These are phyloP conservation scores for Lasiommata megera DNA, from an alignment of 2,888 invertebrate species.

Conservation along the genomic window DNA sequence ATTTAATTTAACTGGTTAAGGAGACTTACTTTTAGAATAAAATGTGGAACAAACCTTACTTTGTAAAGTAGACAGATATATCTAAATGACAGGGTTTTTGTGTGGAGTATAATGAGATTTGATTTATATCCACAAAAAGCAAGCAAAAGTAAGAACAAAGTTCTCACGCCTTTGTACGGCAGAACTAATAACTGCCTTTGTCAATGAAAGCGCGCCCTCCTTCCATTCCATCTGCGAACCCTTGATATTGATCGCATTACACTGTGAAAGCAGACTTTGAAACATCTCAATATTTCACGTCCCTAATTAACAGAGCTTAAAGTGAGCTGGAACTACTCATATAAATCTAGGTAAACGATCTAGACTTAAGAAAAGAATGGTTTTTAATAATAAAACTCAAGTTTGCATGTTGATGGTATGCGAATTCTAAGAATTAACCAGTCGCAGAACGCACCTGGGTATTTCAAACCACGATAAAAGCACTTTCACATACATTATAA, in stretches of 20 bases:
- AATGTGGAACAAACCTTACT: no score
- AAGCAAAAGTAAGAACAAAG: conserved; percentile 12
- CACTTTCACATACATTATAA: no score
- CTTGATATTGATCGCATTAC: conserved; percentile 62
- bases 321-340: conserved; percentile 9
- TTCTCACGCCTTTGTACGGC: conserved; percentile 17
- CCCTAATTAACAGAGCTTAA: conserved; percentile 32
- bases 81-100: neutral
- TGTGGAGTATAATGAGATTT: conserved; percentile 7
- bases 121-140: conserved; percentile 14
- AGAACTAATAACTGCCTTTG: conserved; percentile 55
- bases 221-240: conserved; percentile 56
- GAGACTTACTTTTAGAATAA: no score
- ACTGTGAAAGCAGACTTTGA: conserved; percentile 37
- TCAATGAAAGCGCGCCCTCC: conserved; percentile 52
- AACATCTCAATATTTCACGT: conserved; percentile 35
- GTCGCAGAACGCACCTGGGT: no score
- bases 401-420: neutral
- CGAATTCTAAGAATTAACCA: neutral
- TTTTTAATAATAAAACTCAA: neutral
- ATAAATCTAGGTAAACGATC: conserved; percentile 2
- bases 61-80: no score
- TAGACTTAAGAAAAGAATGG: neutral
- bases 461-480: no score
- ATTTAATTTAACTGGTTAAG: no score